Evolutionary conservation across 2,797 vertebrate species (phyloP), one percentile per base, ranked within the genome.

Genomic region (Sebastes diploproa): DNA sequence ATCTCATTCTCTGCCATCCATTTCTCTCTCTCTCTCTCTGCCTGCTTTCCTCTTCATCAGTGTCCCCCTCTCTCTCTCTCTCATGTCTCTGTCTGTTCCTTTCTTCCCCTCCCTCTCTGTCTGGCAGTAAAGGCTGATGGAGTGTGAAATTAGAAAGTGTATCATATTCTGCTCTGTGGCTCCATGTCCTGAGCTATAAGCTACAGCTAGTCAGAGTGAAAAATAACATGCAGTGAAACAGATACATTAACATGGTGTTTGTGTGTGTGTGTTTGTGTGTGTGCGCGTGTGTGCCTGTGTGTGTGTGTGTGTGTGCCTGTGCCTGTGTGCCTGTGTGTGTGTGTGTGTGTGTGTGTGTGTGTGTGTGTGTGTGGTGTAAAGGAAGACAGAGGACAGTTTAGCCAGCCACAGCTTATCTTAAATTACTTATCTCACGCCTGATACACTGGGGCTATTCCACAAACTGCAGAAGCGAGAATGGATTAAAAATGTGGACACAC

Each of bases 121-220:
- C 96, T 96, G 94, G 95, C 94, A 95, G 96, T 94, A 95, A 98
- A 98, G 97, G 94, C 96, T 96, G 97, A 97, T 98, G 97, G 96
- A 97, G 97, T 98, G 97, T 98, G 97, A 98, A 98, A 99, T 98
- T 98, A 97, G 98, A 98, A 97, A 97, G 96, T 97, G 97, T 97
- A 97, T 98, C 97, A 95, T 97, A 97, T 98, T 98, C 93, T 94
- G 92, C 92, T 94, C 92, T 90, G 90, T 93, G 91, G 88, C 92
- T 93, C 92, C 87, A 85, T 93, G 93, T 93, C 91, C 89, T 91
- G 82, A 92, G 90, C 92, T 93, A 93, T 94, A 94, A 94, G 92
- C 92, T 93, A 91, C 87, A 90, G 89, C 92, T 93, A 92, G 91
- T 93, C 94, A 91, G 90, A 91, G 89, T 93, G 93, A 94, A 92